Evolutionary conservation across 2,888 invertebrate species (phyloP).

Genomic region (Apamea monoglypha): DNA sequence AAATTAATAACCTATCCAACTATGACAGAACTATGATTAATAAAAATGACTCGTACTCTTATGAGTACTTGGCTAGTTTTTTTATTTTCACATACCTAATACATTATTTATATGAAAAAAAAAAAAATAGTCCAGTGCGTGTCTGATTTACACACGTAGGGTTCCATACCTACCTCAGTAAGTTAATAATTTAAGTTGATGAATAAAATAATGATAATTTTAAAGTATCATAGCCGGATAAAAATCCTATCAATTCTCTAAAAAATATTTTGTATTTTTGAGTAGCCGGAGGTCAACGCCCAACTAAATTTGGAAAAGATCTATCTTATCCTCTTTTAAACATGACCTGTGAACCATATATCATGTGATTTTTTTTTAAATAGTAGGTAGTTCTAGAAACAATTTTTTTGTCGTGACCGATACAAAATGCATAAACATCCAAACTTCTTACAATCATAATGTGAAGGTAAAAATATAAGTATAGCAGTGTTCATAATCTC

Average conservation of each 20-base stretch:
- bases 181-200: background rate
- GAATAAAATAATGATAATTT: too few species aligned
- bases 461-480: too few species aligned
- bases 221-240: background rate
- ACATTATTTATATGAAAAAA: background rate
- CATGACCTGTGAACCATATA: background rate
- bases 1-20: background rate
- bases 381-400: background rate
- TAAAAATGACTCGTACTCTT: background rate
- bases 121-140: too few species aligned
- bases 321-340: background rate
- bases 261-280: background rate
- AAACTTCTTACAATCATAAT: background rate
- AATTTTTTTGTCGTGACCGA: background rate
- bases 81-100: background rate
- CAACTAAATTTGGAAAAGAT: slow-evolving; percentile 74
- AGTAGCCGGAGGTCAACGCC: background rate
- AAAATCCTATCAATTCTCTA: background rate
- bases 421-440: background rate
- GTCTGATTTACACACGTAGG: background rate
- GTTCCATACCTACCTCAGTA: background rate
- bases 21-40: background rate
- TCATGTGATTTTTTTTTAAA: too few species aligned
- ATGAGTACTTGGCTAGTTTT: background rate
- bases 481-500: too few species aligned